Conservation (phyloP, 2,797 vertebrate species). For the Lithobates sylvaticus region DNA sequence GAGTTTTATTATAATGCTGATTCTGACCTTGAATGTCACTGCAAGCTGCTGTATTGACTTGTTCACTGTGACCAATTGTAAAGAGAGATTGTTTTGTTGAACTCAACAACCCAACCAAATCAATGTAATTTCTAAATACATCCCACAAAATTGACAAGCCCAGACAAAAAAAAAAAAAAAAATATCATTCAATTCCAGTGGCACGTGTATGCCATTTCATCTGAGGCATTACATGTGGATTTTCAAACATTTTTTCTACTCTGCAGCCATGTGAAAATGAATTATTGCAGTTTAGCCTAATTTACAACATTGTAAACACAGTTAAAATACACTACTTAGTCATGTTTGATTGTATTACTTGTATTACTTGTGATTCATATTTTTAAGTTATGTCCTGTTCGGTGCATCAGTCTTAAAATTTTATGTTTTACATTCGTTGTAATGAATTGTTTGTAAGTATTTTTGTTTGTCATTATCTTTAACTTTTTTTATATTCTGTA, state of each 20-base stretch:
- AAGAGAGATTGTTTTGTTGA: conserved; percentile 33
- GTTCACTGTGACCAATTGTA: conserved; percentile 38
- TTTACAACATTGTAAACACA: background rate
- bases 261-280: background rate
- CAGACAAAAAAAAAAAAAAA: background rate
- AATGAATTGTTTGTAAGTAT: too few relatives aligned
- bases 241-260: background rate
- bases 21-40: conserved; percentile 42
- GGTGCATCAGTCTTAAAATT: too few relatives aligned
- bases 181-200: background rate
- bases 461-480: too few relatives aligned
- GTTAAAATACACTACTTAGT: too few relatives aligned
- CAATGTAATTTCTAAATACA: conserved; percentile 40
- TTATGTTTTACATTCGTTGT: too few relatives aligned
- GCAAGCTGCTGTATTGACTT: conserved; percentile 31
- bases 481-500: too few relatives aligned
- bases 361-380: too few relatives aligned
- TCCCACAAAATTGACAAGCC: conserved; percentile 17
- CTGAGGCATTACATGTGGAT: background rate
- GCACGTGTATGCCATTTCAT: background rate
- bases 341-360: too few relatives aligned
- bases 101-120: conserved; percentile 27
- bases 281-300: background rate
- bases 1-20: conserved; percentile 26
- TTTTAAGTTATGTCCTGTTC: too few relatives aligned